These are phyloP conservation scores for Chromis chromis DNA, from an alignment of 2,797 vertebrate species.

Conservation along the genomic window DNA sequence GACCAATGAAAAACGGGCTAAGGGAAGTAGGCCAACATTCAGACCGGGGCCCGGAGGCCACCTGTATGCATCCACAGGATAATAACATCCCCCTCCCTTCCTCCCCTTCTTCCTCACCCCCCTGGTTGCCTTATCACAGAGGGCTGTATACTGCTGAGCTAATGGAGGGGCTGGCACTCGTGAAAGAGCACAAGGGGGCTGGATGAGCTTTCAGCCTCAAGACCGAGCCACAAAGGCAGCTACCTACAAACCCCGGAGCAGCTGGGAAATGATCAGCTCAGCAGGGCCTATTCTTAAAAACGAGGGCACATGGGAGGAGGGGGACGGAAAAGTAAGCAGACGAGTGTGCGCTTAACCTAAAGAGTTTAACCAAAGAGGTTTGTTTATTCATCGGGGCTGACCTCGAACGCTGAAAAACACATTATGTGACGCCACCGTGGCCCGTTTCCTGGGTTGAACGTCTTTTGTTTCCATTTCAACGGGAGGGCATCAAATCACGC, in stretches of 20 bases:
- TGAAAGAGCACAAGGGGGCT: slow-evolving; percentile 55
- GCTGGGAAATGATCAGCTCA: slow-evolving; percentile 71
- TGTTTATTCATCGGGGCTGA: slow-evolving; percentile 44
- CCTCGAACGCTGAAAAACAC: not conserved
- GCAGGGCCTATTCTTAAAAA: slow-evolving; percentile 75
- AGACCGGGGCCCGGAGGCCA: slow-evolving; percentile 61
- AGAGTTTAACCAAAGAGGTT: slow-evolving; percentile 54
- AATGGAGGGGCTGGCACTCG: slow-evolving; percentile 67
- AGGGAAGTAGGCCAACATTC: slow-evolving; percentile 62
- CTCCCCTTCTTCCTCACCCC: not conserved
- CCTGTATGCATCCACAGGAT: slow-evolving; percentile 72
- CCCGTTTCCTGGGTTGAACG: not conserved
- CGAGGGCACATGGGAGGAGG: slow-evolving; percentile 31
- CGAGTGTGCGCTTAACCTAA: slow-evolving; percentile 46
- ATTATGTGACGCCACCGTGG: not conserved
- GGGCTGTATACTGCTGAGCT: slow-evolving; percentile 44
- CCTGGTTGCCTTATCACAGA: slow-evolving; percentile 34
- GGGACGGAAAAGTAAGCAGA: slow-evolving; percentile 48
- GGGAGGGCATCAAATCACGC: not conserved
- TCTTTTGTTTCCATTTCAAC: not conserved
- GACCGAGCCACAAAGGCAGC: slow-evolving; percentile 64
- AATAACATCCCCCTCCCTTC: slow-evolving; percentile 46
- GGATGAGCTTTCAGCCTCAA: slow-evolving; percentile 48
- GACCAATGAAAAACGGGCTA: slow-evolving; percentile 33
- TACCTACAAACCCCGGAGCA: slow-evolving; percentile 62